Percentiles rank a stretch among this genome's conserved stretches.
phyloP scores from a whole-genome alignment of 2,113 vertebrate genomes.

The Campylomormyrus tamandua region DNA sequence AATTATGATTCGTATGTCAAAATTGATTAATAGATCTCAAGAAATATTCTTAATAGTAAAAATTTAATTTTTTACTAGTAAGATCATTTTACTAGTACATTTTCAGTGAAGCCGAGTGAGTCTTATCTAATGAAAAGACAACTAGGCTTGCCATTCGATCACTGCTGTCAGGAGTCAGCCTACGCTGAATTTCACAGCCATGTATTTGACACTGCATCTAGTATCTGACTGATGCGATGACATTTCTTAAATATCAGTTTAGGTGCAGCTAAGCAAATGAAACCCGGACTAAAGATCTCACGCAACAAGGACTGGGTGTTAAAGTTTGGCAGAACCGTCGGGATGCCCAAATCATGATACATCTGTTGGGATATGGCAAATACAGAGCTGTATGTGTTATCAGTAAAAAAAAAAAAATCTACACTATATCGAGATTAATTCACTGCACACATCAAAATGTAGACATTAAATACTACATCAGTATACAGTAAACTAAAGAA shows the following conservation, averaged over 20 bases:
- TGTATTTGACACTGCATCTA: neutral
- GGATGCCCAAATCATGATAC: neutral
- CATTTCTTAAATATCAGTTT: neutral
- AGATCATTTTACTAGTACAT: neutral
- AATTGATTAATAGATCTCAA: neutral
- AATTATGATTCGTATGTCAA: neutral
- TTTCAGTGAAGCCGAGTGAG: neutral
- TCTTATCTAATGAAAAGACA: neutral
- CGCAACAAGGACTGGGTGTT: neutral
- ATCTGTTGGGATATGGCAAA: neutral
- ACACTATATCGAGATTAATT: neutral
- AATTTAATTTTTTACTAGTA: neutral
- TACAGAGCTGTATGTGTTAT: neutral
- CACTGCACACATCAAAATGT: neutral
- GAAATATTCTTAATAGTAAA: neutral
- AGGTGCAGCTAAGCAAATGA: neutral
- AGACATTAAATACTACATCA: neutral
- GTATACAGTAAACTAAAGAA: neutral
- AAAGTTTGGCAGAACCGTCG: neutral
- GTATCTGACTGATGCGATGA: neutral
- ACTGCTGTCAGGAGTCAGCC: neutral
- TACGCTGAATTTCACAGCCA: neutral
- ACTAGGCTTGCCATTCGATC: neutral
- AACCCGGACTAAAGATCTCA: neutral
- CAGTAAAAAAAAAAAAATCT: neutral